Evolutionary conservation across 2,797 vertebrate genomes (phyloP), one percentile per base, ranked within the genome.

Genomic region (Lagorchestes hirsutus): DNA sequence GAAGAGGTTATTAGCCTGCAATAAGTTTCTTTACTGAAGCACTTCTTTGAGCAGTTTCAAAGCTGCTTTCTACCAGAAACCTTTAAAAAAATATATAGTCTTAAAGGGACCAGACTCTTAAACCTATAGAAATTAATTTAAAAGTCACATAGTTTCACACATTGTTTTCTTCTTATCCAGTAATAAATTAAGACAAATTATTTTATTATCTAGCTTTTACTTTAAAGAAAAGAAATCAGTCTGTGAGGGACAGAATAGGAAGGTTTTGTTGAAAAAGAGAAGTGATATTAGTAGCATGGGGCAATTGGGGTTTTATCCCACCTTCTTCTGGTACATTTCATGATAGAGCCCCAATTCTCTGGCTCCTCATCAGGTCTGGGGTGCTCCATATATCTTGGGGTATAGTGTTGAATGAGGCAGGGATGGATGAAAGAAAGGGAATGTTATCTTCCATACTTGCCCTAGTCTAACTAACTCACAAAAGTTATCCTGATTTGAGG

Each of bases 141-240:
- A 14, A 67, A 67, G 2, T 16, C 34, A 67, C 40, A 24, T 3
- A 46, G 22, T 82, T 46, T 82, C 59, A 11, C 10, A 14, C 57
- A 24, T 24, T 93, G n/a, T 95, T 90, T 87, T 92, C 13, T 93
- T 96, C 92, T 34, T 93, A 40, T 55, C 28, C 58, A 91, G 16
- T 74, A 91, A 18, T 22, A 94, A 95, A 92, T 91, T 52, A 55
- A 57, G 93, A 92, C 58, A 90, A 29, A 95, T 93, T 94, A 90
- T 95, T 14, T 24, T 57, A 90, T 90, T 74, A 52, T 34, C 67
- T 55, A 91, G 31, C 29, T 95, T 57, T 96, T 24, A 62, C 22
- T 22, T 56, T 92, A 96, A 91, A 90, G 46, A 50, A 28, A 31
- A 94, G 90, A 95, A 62, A 34, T 27, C 28, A 62, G 67, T 58